phyloP scores from a whole-genome alignment of 35 echinoderm and acorn worm species.

The Eucidaris tribuloides region DNA sequence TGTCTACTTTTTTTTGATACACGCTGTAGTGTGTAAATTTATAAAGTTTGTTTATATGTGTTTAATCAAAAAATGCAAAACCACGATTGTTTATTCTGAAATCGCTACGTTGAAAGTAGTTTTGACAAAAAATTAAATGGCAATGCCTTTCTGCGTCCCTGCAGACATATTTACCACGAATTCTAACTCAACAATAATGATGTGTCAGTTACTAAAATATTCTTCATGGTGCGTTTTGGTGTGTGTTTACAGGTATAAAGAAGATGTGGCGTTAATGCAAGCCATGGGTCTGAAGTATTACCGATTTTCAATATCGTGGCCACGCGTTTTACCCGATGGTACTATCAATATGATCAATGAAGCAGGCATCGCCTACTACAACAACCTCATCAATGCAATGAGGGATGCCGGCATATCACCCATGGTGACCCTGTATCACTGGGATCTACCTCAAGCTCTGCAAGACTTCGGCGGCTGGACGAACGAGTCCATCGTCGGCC shows the following conservation, averaged over 20 bases:
- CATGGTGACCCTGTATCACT: conserved; percentile 85
- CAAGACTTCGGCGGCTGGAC: conserved; percentile 67
- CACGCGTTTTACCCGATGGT: conserved; percentile 77
- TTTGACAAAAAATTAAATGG: no score
- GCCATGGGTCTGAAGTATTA: conserved; percentile 66
- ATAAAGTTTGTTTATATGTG: no score
- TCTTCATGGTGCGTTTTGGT: no score
- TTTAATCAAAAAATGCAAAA: no score
- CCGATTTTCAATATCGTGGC: conserved; percentile 89
- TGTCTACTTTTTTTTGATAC: no score
- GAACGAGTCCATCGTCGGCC: conserved; percentile 43
- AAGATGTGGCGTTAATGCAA: conserved; percentile 49
- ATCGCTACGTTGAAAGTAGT: no score
- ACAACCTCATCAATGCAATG: conserved; percentile 70
- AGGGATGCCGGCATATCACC: conserved; percentile 58
- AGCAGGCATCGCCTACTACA: conserved; percentile 76
- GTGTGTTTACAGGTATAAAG: conserved; percentile 1
- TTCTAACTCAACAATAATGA: no score
- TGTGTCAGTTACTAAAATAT: no score
- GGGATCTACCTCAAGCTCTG: conserved; percentile 86
- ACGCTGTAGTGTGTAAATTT: no score
- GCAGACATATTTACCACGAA: no score
- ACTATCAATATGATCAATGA: conserved; percentile 49
- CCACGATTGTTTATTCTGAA: no score
- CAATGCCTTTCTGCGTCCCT: no score